These are phyloP conservation scores for Theocolax elegans DNA, from an alignment of 1,140 invertebrate species.

Conservation along the genomic window DNA sequence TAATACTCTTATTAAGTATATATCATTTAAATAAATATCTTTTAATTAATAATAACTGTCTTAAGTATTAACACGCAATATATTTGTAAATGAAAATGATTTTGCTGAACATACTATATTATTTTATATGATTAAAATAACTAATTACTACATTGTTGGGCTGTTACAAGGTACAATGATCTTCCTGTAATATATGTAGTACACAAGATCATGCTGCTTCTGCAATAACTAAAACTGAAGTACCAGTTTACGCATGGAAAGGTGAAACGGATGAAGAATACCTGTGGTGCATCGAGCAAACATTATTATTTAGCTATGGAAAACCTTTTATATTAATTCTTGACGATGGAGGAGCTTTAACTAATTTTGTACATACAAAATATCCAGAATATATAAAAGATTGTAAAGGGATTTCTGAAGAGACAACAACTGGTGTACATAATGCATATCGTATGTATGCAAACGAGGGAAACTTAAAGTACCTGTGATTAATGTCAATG, in stretches of 20 bases:
- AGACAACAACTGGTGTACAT: constrained; percentile 99
- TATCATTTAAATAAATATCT: too few relatives aligned
- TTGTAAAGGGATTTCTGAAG: constrained; percentile 94
- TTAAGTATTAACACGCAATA: too few relatives aligned
- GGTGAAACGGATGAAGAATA: constrained; percentile 99
- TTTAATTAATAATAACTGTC: too few relatives aligned
- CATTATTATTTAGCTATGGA: constrained; percentile 81
- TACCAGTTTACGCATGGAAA: constrained; percentile 99
- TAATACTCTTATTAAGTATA: too few relatives aligned
- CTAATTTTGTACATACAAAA: constrained; percentile 94
- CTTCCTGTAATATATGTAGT: constrained; percentile 98
- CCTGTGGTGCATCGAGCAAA: constrained; percentile 99
- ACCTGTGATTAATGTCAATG: constrained; percentile 97
- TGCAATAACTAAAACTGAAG: constrained; percentile 93
- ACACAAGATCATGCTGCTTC: constrained; percentile 98
- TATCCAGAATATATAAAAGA: constrained; percentile 87
- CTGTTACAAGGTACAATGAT: constrained; percentile 98
- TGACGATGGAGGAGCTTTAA: constrained; percentile 99
- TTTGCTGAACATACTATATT: too few relatives aligned
- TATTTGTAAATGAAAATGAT: too few relatives aligned
- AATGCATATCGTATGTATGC: constrained; percentile 97
- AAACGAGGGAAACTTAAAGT: constrained; percentile 88
- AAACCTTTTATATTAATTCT: constrained; percentile 98
- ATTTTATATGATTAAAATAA: too few relatives aligned
- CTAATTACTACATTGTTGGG: too few relatives aligned